Conservation (phyloP, 2,113 vertebrate species). For the Pelusios castaneus region DNA sequence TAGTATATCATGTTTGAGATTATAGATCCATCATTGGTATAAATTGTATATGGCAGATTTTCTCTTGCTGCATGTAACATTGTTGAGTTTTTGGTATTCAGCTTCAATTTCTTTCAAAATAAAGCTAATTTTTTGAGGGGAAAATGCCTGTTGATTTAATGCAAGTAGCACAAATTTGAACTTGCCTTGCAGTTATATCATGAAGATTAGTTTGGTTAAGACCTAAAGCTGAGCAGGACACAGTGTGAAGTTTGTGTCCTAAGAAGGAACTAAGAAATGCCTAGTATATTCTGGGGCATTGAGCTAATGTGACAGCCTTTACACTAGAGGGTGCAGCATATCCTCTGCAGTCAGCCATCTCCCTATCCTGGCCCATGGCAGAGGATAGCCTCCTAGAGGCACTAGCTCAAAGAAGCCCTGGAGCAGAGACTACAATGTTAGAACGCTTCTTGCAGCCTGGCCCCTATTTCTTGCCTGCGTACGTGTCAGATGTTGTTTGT, state of each 20-base stretch:
- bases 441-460: neutral
- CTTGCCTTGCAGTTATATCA: neutral
- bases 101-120: constrained; percentile 74
- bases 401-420: neutral
- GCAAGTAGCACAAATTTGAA: neutral
- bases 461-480: neutral
- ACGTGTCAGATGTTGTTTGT: neutral
- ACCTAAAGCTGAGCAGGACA: neutral
- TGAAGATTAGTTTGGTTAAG: neutral
- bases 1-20: constrained; percentile 41
- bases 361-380: neutral
- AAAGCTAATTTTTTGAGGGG: constrained; percentile 75
- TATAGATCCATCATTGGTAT: constrained; percentile 43
- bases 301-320: neutral
- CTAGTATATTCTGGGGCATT: neutral
- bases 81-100: constrained; percentile 64
- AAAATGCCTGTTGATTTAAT: constrained; percentile 51
- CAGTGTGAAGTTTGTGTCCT: neutral
- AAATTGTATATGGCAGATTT: constrained; percentile 68
- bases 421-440: neutral
- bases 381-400: neutral
- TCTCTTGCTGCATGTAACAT: constrained; percentile 68
- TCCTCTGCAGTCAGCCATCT: neutral
- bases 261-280: neutral
- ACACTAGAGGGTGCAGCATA: neutral